A percentile compares a stretch with the other conserved stretches of the same genome.
Evolutionary conservation across 2,888 invertebrate genomes (phyloP).

Genomic region (Tenodera sinensis): DNA sequence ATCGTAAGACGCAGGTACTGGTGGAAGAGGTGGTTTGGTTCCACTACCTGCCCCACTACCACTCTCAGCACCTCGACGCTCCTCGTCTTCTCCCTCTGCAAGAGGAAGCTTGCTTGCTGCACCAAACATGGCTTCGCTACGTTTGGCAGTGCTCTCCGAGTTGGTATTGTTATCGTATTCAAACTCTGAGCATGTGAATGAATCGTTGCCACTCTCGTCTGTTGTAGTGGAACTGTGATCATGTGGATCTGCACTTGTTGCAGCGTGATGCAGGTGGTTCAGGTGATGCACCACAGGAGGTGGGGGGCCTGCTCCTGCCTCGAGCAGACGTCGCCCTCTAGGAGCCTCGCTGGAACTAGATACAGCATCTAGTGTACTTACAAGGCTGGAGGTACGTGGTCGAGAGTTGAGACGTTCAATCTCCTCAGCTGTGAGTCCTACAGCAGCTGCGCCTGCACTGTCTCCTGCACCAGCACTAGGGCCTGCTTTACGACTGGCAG

Average conservation of each 20-base stretch:
- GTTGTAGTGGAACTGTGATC: slow-evolving; percentile 78
- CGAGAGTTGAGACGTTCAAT: slow-evolving; percentile 85
- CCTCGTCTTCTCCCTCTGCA: slow-evolving; percentile 53
- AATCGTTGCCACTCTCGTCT: slow-evolving; percentile 91
- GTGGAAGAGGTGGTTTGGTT: slow-evolving; percentile 62
- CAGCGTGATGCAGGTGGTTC: slow-evolving; percentile 64
- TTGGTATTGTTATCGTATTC: slow-evolving; percentile 78
- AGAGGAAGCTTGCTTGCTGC: slow-evolving; percentile 40
- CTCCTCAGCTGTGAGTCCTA: slow-evolving; percentile 89
- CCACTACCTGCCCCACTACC: slow-evolving; percentile 36
- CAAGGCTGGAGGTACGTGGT: slow-evolving; percentile 84
- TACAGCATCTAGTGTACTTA: slow-evolving; percentile 90
- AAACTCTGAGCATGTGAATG: slow-evolving; percentile 96
- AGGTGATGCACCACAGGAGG: slow-evolving; percentile 53
- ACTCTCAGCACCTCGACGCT: slow-evolving; percentile 22
- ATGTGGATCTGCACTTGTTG: slow-evolving; percentile 50
- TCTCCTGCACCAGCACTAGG: slow-evolving; percentile 31
- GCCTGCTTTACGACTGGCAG: slow-evolving; percentile 36
- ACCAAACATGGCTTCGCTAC: slow-evolving; percentile 58
- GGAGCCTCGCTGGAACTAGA: slow-evolving; percentile 82
- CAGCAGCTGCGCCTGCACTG: slow-evolving; percentile 52
- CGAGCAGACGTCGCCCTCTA: slow-evolving; percentile 46
- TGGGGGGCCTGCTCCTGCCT: slow-evolving; percentile 34
- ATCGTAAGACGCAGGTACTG: slow-evolving; percentile 69
- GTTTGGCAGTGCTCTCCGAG: slow-evolving; percentile 53